Base-by-base conservation (phyloP, 2,797 vertebrate species). In the Arnoldichthys spilopterus region DNA sequence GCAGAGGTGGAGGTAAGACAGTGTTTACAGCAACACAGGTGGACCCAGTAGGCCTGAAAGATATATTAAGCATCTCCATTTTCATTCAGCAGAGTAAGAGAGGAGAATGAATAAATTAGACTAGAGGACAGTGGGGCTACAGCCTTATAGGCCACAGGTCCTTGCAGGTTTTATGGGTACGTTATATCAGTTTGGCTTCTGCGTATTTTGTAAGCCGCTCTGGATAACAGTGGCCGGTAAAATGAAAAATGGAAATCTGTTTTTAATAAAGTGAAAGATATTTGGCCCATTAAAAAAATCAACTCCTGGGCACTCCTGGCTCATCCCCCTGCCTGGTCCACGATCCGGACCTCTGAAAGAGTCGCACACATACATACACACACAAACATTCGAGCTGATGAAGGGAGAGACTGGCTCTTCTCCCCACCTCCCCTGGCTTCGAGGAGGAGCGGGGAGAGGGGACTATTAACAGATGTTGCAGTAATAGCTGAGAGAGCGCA, bases 381-480 rank as follows among this genome's bases (percentile, higher is more conserved):
- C 72, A 61, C 34, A 37, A 3, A 37, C 34, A 37, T 7, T 37
- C 34, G 7, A 3, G 34, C 34, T 3, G 43, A 77, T 66, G 37
- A 3, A 62, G 20, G 56, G 16, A 53, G 26, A 72, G 43, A 18
- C 45, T 30, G 18, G 9, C 30, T 76, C 15, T 54, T 43, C 47
- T 43, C 72, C 20, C 43, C 22, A 24, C 40, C 69, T 62, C 61
- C 51, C 30, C 53, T 3, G 47, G 34, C 49, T 64, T 20, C 26
- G 82, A 58, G 82, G 34, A 72, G 87, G 89, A 88, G 88, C 88
- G 81, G 86, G 86, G 86, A 86, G 88, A 87, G 86, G 86, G 71
- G 90, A 89, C 89, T 92, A 92, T 92, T 94, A 94, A 92, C 91
- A 91, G 89, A 89, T 86, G 85, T 85, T 87, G 90, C 86, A 86